Conservation (phyloP, 2,113 vertebrate genomes). For the Clarias batrachus region DNA sequence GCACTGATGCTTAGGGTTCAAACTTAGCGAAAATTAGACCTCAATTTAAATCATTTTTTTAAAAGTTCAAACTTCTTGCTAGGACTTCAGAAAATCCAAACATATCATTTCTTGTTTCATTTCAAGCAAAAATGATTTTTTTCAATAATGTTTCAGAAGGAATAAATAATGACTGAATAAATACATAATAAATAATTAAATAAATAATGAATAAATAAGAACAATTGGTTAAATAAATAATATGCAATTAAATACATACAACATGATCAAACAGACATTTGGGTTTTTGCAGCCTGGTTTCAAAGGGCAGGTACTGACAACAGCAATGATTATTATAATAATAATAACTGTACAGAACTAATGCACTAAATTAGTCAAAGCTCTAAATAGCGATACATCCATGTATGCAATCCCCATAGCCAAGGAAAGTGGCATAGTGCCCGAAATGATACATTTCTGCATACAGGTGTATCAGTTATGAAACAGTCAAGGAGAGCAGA, state of each 20-base stretch:
- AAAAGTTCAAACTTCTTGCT: no score
- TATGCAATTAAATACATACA: constrained; percentile 57
- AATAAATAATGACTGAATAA: constrained; percentile 45
- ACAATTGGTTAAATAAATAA: constrained; percentile 48
- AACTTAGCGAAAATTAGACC: background rate
- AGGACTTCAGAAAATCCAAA: background rate
- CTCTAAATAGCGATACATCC: constrained; percentile 19
- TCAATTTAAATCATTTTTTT: no score
- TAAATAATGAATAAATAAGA: constrained; percentile 51
- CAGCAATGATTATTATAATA: constrained; percentile 20
- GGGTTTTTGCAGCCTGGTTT: constrained; percentile 64
- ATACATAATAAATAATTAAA: constrained; percentile 44
- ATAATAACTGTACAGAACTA: constrained; percentile 42
- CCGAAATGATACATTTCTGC: constrained; percentile 16
- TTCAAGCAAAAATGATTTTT: background rate
- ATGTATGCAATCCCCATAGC: constrained; percentile 41
- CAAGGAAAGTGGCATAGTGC: constrained; percentile 34
- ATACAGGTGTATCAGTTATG: constrained; percentile 39
- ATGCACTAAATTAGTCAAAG: constrained; percentile 34
- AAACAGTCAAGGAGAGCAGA: constrained; percentile 16
- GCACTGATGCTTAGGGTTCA: background rate
- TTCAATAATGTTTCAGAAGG: background rate
- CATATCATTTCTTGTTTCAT: background rate
- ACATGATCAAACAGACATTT: constrained; percentile 44
- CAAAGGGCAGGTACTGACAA: constrained; percentile 38